Base-by-base conservation (phyloP, 2,797 vertebrate genomes). In the Sebastolobus altivelis region DNA sequence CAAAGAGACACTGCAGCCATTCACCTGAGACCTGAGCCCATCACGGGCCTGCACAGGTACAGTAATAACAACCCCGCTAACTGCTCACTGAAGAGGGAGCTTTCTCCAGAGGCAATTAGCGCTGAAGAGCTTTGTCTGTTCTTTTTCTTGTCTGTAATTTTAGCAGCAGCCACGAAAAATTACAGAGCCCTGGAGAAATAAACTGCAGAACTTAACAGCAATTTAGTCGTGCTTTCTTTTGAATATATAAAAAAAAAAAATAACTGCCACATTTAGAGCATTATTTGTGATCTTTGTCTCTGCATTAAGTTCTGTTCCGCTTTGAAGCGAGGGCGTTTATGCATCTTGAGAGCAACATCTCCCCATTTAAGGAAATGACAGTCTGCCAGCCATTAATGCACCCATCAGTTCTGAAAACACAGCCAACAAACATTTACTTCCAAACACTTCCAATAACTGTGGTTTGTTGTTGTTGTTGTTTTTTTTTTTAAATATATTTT, bases 11-110 rank as follows among this genome's bases (percentile, higher is more conserved):
- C 54, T 35, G 83, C 66, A 74, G 68, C 70, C 69, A 77, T 55
- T 91, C 88, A 91, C 72, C 82, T 85, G 74, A 89, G 90, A 86
- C 78, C 74, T 25, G 65, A 85, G 80, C 79, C 70, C 81, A 85
- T 90, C 92, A 67, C 76, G 20, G 71, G 75, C 73, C 76, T 75
- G 69, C 77, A 72, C 73, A 72, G 71, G 40, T 74, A 81, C 72
- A 71, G 80, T 72, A 78, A 87, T 80, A 83, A 81, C 49, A 87
- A 75, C 54, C 61, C 73, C 7, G 25, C 69, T 82, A 85, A 72
- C 73, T 49, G 76, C 72, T 65, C 46, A 73, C 62, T 68, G 18
- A 63, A 85, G 60, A 35, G 20, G 29, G n/a, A 20, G 14, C 72
- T 77, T 88, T 91, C 66, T 80, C 80, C 59, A 40, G 55, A 84